Evolutionary conservation across 2,113 vertebrate genomes (phyloP).

Genomic region (Bujurquina vittata): DNA sequence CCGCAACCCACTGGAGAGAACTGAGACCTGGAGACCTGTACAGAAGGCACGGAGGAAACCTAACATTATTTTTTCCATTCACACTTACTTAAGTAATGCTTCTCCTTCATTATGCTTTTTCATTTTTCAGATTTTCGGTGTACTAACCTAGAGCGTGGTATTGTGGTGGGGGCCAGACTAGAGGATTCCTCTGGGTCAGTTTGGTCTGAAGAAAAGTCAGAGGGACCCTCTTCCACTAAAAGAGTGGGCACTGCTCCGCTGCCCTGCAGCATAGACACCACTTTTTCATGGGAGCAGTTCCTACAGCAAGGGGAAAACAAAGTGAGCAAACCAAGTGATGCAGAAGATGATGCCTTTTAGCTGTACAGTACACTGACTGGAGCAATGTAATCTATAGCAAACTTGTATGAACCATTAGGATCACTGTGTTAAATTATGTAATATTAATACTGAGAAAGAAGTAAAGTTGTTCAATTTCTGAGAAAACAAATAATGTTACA

Average conservation of each 20-base stretch:
- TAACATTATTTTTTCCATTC: not conserved
- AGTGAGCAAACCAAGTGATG: not conserved
- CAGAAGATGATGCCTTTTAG: not conserved
- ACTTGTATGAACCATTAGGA: not conserved
- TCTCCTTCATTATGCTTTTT: not conserved
- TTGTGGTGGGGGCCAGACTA: slow-evolving; percentile 52
- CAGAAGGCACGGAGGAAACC: slow-evolving; percentile 19
- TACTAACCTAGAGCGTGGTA: slow-evolving; percentile 73
- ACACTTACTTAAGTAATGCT: not conserved
- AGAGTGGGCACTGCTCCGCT: slow-evolving; percentile 96
- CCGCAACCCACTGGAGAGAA: slow-evolving; percentile 97
- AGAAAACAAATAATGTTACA: not conserved
- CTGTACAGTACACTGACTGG: not conserved
- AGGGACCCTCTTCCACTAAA: slow-evolving; percentile 92
- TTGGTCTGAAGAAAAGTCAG: slow-evolving; percentile 86
- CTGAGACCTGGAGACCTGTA: slow-evolving; percentile 89
- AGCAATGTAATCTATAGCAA: not conserved
- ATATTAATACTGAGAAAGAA: not conserved
- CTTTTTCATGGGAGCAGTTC: slow-evolving; percentile 98
- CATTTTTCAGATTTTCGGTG: not conserved
- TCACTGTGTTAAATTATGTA: not conserved
- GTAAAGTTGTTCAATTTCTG: too few species aligned
- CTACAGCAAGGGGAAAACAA: slow-evolving; percentile 67
- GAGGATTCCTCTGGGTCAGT: slow-evolving; percentile 84
- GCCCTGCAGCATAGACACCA: slow-evolving; percentile 99